Conservation (phyloP, 2,113 vertebrate species). For the Clarias magur region DNA sequence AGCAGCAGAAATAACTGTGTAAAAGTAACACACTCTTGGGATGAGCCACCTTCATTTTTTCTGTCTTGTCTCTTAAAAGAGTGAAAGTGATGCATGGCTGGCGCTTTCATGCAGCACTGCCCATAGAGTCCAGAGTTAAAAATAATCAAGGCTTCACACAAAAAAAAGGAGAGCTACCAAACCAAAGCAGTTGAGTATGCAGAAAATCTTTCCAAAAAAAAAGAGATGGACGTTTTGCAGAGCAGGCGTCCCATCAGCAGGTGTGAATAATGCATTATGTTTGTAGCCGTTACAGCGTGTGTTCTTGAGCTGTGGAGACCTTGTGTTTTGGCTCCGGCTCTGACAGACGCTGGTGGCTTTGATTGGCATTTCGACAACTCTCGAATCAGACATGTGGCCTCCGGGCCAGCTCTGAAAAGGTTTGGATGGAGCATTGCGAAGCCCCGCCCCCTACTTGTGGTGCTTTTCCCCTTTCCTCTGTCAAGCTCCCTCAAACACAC, state of each 20-base stretch:
- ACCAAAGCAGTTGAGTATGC: conserved; percentile 8
- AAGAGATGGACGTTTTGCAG: neutral
- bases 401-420: neutral
- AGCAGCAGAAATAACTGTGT: conserved; percentile 21
- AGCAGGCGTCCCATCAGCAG: neutral
- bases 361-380: conserved; percentile 53
- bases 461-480: neutral
- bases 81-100: conserved; percentile 34
- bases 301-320: conserved; percentile 29
- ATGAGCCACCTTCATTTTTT: conserved; percentile 20
- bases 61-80: conserved; percentile 16
- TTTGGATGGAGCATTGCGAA: neutral
- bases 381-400: conserved; percentile 32
- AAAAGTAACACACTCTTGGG: conserved; percentile 30
- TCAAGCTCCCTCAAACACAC: conserved; percentile 8
- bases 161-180: neutral
- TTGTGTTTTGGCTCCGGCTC: conserved; percentile 20
- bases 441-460: neutral
- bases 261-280: conserved; percentile 29
- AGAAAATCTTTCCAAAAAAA: neutral
- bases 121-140: conserved; percentile 22
- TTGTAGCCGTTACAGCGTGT: conserved; percentile 6
- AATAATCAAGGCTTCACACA: conserved; percentile 27
- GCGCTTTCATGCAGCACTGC: conserved; percentile 4
- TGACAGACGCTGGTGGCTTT: conserved; percentile 42